phyloP scores from a whole-genome alignment of 2,888 invertebrate species.

The Phorcus lineatus region DNA sequence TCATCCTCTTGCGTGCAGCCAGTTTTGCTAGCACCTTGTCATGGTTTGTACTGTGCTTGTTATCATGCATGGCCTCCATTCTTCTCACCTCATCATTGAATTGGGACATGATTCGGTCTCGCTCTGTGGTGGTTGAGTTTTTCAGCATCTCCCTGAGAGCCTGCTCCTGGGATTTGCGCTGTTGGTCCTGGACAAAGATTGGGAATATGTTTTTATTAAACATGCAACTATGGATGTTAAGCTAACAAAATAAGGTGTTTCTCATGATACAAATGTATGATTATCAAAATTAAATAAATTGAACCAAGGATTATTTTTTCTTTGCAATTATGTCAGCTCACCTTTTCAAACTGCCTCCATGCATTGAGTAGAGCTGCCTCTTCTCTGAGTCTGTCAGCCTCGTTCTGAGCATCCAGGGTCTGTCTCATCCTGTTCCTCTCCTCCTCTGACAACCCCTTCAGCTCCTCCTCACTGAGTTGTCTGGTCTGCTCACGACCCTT shows the following conservation, averaged over 20 bases:
- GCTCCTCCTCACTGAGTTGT: constrained; percentile 28
- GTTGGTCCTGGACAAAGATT: neutral
- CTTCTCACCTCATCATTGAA: constrained; percentile 55
- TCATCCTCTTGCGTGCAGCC: constrained; percentile 70
- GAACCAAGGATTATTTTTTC: no score
- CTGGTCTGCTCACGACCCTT: constrained; percentile 6
- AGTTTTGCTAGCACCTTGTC: constrained; percentile 69
- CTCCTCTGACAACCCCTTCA: constrained; percentile 53
- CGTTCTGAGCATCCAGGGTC: constrained; percentile 54
- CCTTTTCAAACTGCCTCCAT: constrained; percentile 60
- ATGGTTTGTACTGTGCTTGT: constrained; percentile 49
- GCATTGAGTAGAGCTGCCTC: constrained; percentile 63
- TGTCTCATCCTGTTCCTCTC: constrained; percentile 54
- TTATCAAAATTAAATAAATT: no score
- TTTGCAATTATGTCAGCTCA: no score
- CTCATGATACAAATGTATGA: no score
- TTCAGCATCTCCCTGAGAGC: constrained; percentile 57
- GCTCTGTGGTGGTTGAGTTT: constrained; percentile 54
- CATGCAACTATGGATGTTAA: no score
- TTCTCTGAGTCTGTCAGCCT: constrained; percentile 64
- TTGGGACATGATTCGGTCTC: constrained; percentile 60
- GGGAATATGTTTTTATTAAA: no score
- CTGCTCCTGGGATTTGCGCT: constrained; percentile 46
- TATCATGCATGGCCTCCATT: constrained; percentile 45
- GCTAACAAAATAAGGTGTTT: no score